Conservation (phyloP, 2,888 invertebrate species). For the Lochmaea capreae region DNA sequence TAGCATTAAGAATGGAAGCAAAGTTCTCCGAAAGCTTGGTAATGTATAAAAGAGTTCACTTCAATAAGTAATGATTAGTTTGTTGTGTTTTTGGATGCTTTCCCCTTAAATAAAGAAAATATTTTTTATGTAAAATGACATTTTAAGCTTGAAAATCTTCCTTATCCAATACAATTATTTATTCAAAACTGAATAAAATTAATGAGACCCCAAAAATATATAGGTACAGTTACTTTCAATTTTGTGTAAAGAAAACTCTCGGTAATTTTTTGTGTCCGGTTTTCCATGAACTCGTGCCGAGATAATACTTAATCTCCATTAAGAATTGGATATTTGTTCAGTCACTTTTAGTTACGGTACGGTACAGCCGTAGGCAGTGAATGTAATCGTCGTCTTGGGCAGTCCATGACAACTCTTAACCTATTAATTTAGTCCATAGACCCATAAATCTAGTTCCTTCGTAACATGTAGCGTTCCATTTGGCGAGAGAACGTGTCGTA, state of each 20-base stretch:
- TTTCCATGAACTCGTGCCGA: not conserved
- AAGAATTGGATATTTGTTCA: not conserved
- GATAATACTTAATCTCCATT: not conserved
- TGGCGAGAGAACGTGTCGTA: constrained; percentile 27
- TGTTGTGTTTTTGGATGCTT: too few relatives aligned
- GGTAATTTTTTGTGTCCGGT: not conserved
- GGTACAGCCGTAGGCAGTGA: not conserved
- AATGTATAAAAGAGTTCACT: too few relatives aligned
- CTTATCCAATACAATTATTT: not conserved
- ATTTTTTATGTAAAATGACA: too few relatives aligned
- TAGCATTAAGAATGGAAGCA: too few relatives aligned
- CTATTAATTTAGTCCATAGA: constrained; percentile 26
- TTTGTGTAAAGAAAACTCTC: not conserved
- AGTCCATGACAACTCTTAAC: constrained; percentile 10
- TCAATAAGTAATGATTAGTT: too few relatives aligned
- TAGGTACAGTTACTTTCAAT: too few relatives aligned
- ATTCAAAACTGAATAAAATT: not conserved
- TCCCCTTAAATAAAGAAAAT: too few relatives aligned
- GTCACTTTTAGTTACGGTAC: not conserved
- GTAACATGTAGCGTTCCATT: constrained; percentile 26
- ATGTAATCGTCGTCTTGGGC: constrained; percentile 1
- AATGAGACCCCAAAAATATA: too few relatives aligned
- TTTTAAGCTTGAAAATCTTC: not conserved
- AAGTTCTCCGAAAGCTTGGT: too few relatives aligned
- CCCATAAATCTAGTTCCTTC: constrained; percentile 23